phyloP scores from a whole-genome alignment of 1,140 invertebrate species.

The Pogonomyrmex californicus region DNA sequence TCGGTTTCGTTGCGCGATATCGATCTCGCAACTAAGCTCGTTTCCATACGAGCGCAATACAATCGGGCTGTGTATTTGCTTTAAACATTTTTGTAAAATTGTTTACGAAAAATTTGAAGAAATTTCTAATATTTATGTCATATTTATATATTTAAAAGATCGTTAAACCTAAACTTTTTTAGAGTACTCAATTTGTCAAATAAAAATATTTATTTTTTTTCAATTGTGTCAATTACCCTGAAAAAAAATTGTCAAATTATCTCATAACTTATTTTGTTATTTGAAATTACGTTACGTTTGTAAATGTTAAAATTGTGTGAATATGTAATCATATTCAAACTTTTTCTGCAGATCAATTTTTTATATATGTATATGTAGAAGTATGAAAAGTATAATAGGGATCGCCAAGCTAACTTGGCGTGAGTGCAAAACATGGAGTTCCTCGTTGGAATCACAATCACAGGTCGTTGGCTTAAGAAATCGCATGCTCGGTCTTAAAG shows the following conservation, averaged over 20 bases:
- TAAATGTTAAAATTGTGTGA: background rate
- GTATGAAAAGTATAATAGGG: background rate
- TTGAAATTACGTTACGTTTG: background rate
- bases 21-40: slow-evolving; percentile 47
- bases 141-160: background rate
- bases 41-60: background rate
- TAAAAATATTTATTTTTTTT: background rate
- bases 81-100: background rate
- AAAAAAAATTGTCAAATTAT: background rate
- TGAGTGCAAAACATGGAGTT: slow-evolving; percentile 71
- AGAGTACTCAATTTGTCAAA: background rate
- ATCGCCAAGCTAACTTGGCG: slow-evolving; percentile 48
- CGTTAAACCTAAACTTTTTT: background rate
- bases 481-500: slow-evolving; percentile 35
- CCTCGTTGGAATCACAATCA: slow-evolving; percentile 76
- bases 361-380: background rate
- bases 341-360: background rate
- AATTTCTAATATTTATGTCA: background rate
- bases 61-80: background rate
- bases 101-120: background rate
- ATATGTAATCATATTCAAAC: no score
- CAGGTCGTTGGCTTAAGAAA: slow-evolving; percentile 79
- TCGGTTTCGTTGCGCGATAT: slow-evolving; percentile 57
- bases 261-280: background rate
- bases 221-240: background rate